phyloP scores from a whole-genome alignment of 2,113 vertebrate species.

The Mobula birostris region DNA sequence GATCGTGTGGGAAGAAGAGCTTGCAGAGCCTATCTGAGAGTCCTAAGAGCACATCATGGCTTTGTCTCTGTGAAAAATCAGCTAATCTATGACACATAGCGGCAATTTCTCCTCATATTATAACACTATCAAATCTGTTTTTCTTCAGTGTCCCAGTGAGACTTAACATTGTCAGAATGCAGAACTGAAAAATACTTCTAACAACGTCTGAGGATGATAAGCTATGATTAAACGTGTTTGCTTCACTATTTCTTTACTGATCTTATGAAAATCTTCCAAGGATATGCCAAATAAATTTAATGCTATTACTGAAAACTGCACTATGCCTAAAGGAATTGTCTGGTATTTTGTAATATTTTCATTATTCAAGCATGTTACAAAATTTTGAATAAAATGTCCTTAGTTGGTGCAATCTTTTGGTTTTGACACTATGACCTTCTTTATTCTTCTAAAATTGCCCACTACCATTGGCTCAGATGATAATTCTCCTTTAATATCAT shows the following conservation, averaged over 20 bases:
- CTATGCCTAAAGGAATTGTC: not conserved
- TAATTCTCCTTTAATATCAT: not conserved
- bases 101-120: not conserved
- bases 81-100: not conserved
- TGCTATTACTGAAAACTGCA: not conserved
- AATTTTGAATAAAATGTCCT: not conserved
- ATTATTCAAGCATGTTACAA: not conserved
- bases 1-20: not conserved
- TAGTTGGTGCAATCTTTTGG: not conserved
- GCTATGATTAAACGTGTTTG: not conserved
- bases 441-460: not conserved
- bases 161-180: not conserved
- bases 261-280: not conserved
- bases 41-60: not conserved
- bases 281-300: not conserved
- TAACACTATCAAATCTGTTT: not conserved
- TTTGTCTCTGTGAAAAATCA: not conserved
- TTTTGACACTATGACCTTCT: not conserved
- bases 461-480: not conserved
- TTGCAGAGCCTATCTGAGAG: not conserved
- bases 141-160: not conserved
- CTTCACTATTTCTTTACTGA: not conserved
- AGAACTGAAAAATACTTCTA: not conserved
- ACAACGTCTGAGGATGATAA: not conserved
- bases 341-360: not conserved